phyloP scores from a whole-genome alignment of 2,797 vertebrate genomes.

The Distichodus sexfasciatus region DNA sequence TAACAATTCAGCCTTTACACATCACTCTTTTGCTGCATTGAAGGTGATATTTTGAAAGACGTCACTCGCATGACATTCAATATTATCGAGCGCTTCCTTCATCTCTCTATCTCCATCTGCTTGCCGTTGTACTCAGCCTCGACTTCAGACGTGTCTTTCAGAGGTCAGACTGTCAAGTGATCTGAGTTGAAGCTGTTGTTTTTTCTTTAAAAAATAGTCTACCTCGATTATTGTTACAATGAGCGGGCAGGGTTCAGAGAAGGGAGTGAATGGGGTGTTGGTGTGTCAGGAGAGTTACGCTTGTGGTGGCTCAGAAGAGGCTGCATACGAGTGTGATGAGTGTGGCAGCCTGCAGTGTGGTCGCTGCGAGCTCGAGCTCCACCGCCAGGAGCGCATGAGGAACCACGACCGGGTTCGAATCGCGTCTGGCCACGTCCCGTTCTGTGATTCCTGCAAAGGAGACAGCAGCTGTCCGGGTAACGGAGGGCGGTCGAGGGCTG shows the following conservation, averaged over 20 bases:
- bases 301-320: conserved; percentile 91
- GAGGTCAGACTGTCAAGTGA: too few species aligned
- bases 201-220: conserved; percentile 2
- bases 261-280: conserved; percentile 75
- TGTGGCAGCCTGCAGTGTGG: conserved; percentile 92
- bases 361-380: conserved; percentile 91
- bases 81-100: too few species aligned
- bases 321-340: conserved; percentile 92
- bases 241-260: conserved; percentile 85
- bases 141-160: too few species aligned
- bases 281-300: conserved; percentile 96
- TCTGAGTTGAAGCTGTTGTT: too few species aligned
- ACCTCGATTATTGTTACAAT: too few species aligned
- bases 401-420: conserved; percentile 92
- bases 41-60: too few species aligned
- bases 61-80: too few species aligned
- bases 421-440: conserved; percentile 84
- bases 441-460: conserved; percentile 91
- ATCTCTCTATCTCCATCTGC: too few species aligned
- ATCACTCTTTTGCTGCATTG: too few species aligned
- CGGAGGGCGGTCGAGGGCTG: conserved; percentile 80
- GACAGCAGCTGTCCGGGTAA: conserved; percentile 68
- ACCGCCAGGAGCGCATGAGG: conserved; percentile 86
- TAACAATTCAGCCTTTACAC: too few species aligned
- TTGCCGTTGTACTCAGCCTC: too few species aligned